A percentile compares a stretch with the other conserved stretches of the same genome.
phyloP scores from a whole-genome alignment of 2,797 vertebrate genomes.

The Trachurus trachurus region DNA sequence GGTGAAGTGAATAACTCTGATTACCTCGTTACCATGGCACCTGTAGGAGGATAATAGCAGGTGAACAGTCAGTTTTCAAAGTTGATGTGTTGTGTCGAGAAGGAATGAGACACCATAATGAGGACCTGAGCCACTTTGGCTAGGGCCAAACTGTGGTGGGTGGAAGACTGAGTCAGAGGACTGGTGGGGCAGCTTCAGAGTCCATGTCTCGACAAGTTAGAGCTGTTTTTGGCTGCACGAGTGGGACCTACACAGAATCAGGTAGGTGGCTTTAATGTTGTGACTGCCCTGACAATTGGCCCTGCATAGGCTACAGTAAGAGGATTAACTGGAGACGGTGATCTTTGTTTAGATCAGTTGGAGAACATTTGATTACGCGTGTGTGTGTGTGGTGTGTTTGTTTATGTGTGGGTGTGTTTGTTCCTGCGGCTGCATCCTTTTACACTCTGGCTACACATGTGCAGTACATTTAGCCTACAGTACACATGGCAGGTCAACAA shows the following conservation, averaged over 20 bases:
- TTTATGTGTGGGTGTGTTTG: neutral
- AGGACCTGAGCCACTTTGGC: no score
- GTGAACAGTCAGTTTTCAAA: no score
- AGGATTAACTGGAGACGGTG: conserved; percentile 23
- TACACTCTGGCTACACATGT: neutral
- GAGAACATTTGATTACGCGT: neutral
- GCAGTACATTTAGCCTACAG: neutral
- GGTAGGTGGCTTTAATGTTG: neutral
- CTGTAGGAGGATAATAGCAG: no score
- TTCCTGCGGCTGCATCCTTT: conserved; percentile 8
- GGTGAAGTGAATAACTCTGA: no score
- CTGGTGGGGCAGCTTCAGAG: neutral
- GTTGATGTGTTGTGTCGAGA: no score
- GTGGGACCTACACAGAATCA: neutral
- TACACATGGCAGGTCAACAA: conserved; percentile 18
- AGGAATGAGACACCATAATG: no score
- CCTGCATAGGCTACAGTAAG: conserved; percentile 23
- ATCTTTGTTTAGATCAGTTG: conserved; percentile 25
- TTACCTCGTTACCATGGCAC: no score
- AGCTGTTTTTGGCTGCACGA: neutral
- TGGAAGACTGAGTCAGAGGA: no score
- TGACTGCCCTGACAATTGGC: conserved; percentile 12
- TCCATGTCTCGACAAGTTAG: neutral
- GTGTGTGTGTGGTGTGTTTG: conserved; percentile 21
- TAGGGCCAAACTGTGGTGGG: no score